Evolutionary conservation across 2,113 vertebrate species (phyloP), one percentile per base, ranked within the genome.

Genomic region (Salvelinus namaycush): DNA sequence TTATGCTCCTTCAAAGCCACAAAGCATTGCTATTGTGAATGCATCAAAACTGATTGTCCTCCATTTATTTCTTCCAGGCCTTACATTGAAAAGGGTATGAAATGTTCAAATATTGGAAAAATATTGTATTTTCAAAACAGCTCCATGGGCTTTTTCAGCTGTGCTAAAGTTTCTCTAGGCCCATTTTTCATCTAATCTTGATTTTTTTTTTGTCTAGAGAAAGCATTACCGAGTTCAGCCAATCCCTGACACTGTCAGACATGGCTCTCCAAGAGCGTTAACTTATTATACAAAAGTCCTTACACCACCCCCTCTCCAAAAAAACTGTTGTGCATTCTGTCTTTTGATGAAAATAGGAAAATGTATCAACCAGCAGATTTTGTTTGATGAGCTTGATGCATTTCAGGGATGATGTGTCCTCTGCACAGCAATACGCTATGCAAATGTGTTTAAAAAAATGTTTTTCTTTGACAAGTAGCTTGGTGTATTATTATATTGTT

Each of bases 401-500:
- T 8, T 16, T 68, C 54, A 74, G 26, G 44, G 67, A 44, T 54
- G 13, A 27, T 70, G 7, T 39, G 16, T 54, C 16, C 78, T 27
- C 29, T 51, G 49, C 39, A 31, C n/a, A 81, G n/a, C 69, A 64
- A 71, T 60, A 54, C 62, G 48, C 18, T 26, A 51, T 81, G 11
- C 79, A 67, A 67, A 16, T 71, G 24, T 48, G 9, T 64, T 66
- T 14, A 29, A 14, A 65, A 12, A 65, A 65, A 3, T 1, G 16
- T 2, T 8, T 39, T 39, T 8, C 7, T 39, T 39, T 39, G 8
- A 39, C 44, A 71, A 77, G 60, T 74, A 73, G 72, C 70, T 57
- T 76, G 64, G 51, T 83, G 34, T 73, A 54, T 70, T 76, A 64
- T 62, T 69, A 9, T 7, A 79, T 24, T 24, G 22, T 77, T 48